Percentiles rank a stretch among this genome's conserved stretches.
Conservation (phyloP, 1,140 invertebrate genomes). For the Plutomurus gul region DNA sequence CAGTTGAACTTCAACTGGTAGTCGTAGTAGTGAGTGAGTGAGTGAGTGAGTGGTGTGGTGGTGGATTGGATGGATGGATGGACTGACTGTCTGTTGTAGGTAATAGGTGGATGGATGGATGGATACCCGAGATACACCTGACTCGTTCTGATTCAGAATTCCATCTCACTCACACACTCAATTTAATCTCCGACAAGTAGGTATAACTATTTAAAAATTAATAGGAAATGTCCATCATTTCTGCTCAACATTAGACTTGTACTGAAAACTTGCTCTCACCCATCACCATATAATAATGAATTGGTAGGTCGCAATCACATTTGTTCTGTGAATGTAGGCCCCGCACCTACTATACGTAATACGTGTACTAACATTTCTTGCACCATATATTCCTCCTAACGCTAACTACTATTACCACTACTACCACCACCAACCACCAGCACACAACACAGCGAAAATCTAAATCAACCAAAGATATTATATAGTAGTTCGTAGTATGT, state of each 20-base stretch:
- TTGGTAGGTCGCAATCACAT: slow-evolving; percentile 7
- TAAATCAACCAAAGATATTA: too few relatives aligned
- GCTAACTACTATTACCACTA: too few relatives aligned
- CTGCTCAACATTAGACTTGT: slow-evolving; percentile 6
- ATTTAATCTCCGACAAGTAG: slow-evolving; percentile 21
- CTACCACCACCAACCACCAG: too few relatives aligned
- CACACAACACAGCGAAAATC: too few relatives aligned
- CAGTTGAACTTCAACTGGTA: not conserved
- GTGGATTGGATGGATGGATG: not conserved
- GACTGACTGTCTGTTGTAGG: not conserved
- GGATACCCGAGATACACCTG: not conserved
- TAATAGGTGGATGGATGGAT: not conserved
- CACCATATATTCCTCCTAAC: too few relatives aligned
- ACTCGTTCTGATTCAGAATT: slow-evolving; percentile 1
- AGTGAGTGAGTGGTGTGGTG: not conserved
- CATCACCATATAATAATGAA: slow-evolving; percentile 21
- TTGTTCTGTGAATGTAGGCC: too few relatives aligned
- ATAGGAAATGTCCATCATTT: slow-evolving; percentile 48
- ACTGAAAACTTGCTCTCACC: slow-evolving; percentile 40
- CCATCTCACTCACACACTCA: slow-evolving; percentile 25
- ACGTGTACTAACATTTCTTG: too few relatives aligned
- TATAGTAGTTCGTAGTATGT: too few relatives aligned
- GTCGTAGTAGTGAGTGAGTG: not conserved
- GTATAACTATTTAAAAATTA: slow-evolving; percentile 40
- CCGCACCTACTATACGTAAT: too few relatives aligned